These are phyloP conservation scores for Drosophila funebris DNA, from an alignment of 1,140 invertebrate genomes.

Conservation along the genomic window DNA sequence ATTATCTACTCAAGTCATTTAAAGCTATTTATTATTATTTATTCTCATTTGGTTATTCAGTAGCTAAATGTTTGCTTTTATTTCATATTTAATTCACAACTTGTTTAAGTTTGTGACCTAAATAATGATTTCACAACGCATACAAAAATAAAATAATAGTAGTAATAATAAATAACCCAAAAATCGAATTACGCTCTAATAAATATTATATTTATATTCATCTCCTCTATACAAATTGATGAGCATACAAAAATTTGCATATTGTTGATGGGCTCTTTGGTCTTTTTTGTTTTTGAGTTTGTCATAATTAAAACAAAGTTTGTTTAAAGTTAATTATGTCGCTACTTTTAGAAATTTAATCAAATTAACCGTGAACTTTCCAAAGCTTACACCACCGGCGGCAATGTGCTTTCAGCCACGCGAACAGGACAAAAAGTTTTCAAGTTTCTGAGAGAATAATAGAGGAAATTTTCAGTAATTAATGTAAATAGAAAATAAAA, in stretches of 20 bases:
- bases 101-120: neutral
- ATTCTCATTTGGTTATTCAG: neutral
- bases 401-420: neutral
- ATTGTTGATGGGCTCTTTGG: constrained; percentile 22
- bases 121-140: too few relatives aligned
- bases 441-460: neutral
- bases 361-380: constrained; percentile 20
- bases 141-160: neutral
- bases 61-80: too few relatives aligned
- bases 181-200: constrained; percentile 12
- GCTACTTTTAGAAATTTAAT: constrained; percentile 24
- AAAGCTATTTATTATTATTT: neutral
- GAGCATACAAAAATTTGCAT: constrained; percentile 30
- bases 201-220: constrained; percentile 3
- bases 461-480: too few relatives aligned
- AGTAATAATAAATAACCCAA: neutral
- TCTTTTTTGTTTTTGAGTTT: neutral
- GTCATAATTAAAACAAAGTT: constrained; percentile 47
- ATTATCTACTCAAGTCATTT: neutral
- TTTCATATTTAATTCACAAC: too few relatives aligned
- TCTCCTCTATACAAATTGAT: neutral
- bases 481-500: too few relatives aligned
- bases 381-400: neutral
- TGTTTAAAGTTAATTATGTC: constrained; percentile 40
- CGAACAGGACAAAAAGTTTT: neutral